phyloP scores from a whole-genome alignment of 2,888 invertebrate species.

The Trachelus iudaicus region DNA sequence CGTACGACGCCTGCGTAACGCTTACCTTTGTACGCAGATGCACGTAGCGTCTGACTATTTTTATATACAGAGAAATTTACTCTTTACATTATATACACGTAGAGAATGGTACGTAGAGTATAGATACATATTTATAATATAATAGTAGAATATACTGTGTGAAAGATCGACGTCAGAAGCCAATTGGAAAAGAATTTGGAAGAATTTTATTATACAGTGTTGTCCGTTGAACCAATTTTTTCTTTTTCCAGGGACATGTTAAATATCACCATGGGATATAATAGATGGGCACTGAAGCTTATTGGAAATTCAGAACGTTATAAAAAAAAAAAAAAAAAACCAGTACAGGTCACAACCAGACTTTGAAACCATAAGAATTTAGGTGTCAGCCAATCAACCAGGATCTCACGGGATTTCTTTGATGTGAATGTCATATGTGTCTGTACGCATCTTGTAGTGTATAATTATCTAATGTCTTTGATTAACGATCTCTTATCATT shows the following conservation, averaged over 20 bases:
- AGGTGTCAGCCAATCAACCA: slow-evolving; percentile 1
- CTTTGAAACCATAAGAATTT: background rate
- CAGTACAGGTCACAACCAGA: background rate
- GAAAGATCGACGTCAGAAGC: slow-evolving; percentile 23
- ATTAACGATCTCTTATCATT: background rate
- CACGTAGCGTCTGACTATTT: background rate
- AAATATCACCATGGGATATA: background rate
- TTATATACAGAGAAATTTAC: slow-evolving; percentile 11
- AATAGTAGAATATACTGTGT: slow-evolving; percentile 9
- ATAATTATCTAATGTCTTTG: background rate
- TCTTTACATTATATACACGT: slow-evolving; percentile 51
- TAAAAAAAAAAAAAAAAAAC: background rate
- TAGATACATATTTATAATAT: background rate
- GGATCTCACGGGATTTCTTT: background rate
- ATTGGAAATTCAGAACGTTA: background rate
- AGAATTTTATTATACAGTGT: slow-evolving; percentile 26
- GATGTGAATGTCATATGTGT: background rate
- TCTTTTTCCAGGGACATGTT: background rate
- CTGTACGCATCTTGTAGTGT: background rate
- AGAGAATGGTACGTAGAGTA: slow-evolving; percentile 1
- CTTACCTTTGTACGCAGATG: background rate
- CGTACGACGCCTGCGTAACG: background rate
- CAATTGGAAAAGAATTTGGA: slow-evolving; percentile 24
- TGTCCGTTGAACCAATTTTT: background rate
- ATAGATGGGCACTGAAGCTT: background rate